Base-by-base conservation (phyloP, 2,797 vertebrate genomes). In the Typhlichthys subterraneus region DNA sequence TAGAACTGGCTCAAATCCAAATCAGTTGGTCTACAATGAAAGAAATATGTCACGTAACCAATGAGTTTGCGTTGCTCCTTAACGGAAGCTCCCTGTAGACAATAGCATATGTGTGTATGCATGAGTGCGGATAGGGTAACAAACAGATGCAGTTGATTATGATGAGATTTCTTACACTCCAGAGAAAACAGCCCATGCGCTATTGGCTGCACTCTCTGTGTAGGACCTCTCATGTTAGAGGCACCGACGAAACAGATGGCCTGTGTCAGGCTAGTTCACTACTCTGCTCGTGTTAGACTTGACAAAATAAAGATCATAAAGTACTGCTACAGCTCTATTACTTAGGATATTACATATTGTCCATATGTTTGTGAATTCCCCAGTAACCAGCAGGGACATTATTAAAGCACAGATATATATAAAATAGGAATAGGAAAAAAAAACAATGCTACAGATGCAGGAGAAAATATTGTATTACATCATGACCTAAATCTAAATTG, bases 51-150 rank as follows among this genome's bases (percentile, higher is more conserved):
- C 2, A 15, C 7, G 7, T 14, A 8, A 17, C 49, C 49, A 53
- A 46, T 53, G 10, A 3, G 14, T 2, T 57, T 17, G 14, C 51
- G 67, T 86, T 87, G 68, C 63, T 79, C 67, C 63, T 67, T 23
- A 64, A 70, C 49, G 54, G 68, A 72, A 80, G 19, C 59, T 74
- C 70, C 65, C 64, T 53, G 47, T 47, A 78, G 57, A 81, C 77
- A 79, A 76, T 60, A 57, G 59, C 29, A n/a, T 59, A 19, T 42
- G n/a, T 70, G 63, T 75, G 66, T 65, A 19, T 49, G 29, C 52
- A 56, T 53, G 31, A 61, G 19, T 54, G 62, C 60, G 8, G n/a
- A 59, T 80, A 85, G 78, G 68, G 47, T 70, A 58, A 80, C 83
- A 69, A 62, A 64, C 55, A 61, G 54, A 85, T 63, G 72, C 69